These are phyloP conservation scores for Polia nebulosa DNA, from an alignment of 2,888 invertebrate genomes.

Conservation along the genomic window DNA sequence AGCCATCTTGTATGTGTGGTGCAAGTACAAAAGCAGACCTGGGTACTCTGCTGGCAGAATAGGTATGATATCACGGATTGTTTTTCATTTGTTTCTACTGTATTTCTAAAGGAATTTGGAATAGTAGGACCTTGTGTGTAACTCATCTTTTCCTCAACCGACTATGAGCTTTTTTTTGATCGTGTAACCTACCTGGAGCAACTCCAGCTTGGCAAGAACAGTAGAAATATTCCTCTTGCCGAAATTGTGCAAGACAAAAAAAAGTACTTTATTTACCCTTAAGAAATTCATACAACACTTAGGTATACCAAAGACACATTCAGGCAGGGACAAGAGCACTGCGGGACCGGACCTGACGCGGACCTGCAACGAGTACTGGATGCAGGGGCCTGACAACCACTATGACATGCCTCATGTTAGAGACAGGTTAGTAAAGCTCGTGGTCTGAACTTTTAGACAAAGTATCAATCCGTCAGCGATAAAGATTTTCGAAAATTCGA, in stretches of 20 bases:
- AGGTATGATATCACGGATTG: slow-evolving; percentile 75
- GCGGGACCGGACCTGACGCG: slow-evolving; percentile 84
- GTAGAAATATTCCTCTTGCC: neutral
- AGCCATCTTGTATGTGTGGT: slow-evolving; percentile 84
- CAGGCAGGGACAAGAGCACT: slow-evolving; percentile 79
- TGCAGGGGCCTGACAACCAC: slow-evolving; percentile 85
- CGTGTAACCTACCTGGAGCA: too few relatives aligned
- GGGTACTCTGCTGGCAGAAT: slow-evolving; percentile 83
- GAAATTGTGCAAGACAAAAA: neutral
- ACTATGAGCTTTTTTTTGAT: too few relatives aligned
- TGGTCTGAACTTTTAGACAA: too few relatives aligned
- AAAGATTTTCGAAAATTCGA: too few relatives aligned
- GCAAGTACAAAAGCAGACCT: slow-evolving; percentile 78
- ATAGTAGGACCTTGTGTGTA: neutral
- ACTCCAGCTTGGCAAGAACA: too few relatives aligned
- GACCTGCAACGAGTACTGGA: slow-evolving; percentile 88
- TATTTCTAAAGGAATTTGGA: neutral
- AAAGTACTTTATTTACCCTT: slow-evolving; percentile 3
- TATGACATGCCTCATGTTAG: slow-evolving; percentile 87
- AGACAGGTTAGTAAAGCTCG: slow-evolving; percentile 77
- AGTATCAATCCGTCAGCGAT: too few relatives aligned
- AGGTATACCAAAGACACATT: slow-evolving; percentile 84
- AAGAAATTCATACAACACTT: slow-evolving; percentile 33
- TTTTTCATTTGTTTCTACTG: neutral
- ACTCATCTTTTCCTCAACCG: neutral